Conservation (phyloP, 1,140 invertebrate genomes). For the Halesus radiatus region DNA sequence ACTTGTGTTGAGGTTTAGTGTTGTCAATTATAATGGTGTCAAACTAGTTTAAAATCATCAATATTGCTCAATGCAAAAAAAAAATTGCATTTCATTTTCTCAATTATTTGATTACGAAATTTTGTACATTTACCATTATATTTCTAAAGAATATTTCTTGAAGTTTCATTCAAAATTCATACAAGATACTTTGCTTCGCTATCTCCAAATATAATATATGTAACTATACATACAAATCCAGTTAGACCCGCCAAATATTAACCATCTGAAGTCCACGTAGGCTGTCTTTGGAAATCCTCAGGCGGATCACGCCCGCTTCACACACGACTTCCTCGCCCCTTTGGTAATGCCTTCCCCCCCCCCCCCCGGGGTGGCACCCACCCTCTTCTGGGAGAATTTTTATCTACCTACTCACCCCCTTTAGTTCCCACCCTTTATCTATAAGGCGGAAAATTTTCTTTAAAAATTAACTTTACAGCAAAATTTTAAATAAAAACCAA, state of each 20-base stretch:
- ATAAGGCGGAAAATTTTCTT: background rate
- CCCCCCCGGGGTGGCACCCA: background rate
- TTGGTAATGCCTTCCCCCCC: background rate
- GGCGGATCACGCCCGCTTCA: constrained; percentile 36
- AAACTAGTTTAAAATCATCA: background rate
- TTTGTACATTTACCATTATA: too few species aligned
- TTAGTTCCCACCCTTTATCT: background rate
- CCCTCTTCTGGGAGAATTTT: background rate
- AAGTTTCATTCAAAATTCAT: too few species aligned
- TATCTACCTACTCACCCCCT: background rate
- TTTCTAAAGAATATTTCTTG: too few species aligned
- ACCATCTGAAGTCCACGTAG: background rate
- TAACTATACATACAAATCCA: too few species aligned
- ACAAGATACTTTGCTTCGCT: too few species aligned
- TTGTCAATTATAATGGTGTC: background rate
- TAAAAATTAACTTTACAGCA: too few species aligned
- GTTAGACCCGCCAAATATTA: too few species aligned
- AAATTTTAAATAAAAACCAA: too few species aligned
- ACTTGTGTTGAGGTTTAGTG: background rate
- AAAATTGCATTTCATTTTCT: too few species aligned
- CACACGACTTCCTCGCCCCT: constrained; percentile 22
- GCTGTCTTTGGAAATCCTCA: constrained; percentile 28
- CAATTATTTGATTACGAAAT: too few species aligned
- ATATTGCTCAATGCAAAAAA: background rate
- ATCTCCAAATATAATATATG: too few species aligned